phyloP scores from a whole-genome alignment of 1,140 invertebrate genomes.

The Diabrotica undecimpunctata region DNA sequence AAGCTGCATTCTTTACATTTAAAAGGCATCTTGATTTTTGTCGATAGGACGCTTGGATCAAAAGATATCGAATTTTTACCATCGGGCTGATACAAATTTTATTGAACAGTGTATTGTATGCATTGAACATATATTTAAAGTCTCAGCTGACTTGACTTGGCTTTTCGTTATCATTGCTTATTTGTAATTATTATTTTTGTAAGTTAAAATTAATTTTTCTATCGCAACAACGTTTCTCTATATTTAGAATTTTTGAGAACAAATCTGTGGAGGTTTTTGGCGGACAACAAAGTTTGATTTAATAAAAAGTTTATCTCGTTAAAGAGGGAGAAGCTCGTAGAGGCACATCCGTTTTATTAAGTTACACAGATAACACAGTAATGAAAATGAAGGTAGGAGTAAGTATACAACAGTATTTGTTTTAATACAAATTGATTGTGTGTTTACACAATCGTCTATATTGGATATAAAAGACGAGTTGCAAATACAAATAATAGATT shows the following conservation, averaged over 20 bases:
- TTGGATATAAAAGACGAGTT: constrained; percentile 8
- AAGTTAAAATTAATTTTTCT: no score
- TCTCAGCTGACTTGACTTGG: no score
- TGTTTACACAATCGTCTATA: constrained; percentile 9
- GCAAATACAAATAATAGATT: constrained; percentile 9
- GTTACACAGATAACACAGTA: constrained; percentile 10
- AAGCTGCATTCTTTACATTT: no score
- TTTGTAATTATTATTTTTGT: no score
- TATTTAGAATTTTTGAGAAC: background rate
- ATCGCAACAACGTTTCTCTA: background rate
- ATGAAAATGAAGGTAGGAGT: constrained; percentile 13
- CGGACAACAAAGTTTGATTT: background rate
- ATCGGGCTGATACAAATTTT: no score
- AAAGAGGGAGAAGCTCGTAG: constrained; percentile 3
- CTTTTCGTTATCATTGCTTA: no score
- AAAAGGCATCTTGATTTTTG: no score
- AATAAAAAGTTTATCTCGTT: constrained; percentile 3
- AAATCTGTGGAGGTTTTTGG: background rate
- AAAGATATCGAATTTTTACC: no score
- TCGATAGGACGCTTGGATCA: no score
- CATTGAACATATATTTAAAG: no score
- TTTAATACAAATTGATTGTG: constrained; percentile 14
- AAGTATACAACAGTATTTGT: constrained; percentile 13
- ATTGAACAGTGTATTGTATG: no score
- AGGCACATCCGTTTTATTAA: constrained; percentile 9